phyloP scores from a whole-genome alignment of 2,113 vertebrate species.

The Monopterus albus region DNA sequence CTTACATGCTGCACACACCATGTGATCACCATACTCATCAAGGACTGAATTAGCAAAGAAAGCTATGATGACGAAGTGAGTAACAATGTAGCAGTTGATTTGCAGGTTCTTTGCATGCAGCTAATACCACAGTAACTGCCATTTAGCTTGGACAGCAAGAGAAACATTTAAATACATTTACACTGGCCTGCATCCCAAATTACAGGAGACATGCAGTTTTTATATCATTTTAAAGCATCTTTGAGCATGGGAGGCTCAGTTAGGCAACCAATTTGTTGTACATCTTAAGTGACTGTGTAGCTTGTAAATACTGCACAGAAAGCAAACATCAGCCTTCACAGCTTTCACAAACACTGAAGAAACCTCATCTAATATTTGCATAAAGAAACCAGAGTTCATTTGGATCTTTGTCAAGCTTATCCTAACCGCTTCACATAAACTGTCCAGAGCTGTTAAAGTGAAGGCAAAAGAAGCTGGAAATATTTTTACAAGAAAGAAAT shows the following conservation, averaged over 20 bases:
- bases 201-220: neutral
- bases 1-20: no score
- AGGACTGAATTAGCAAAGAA: no score
- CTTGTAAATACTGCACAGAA: neutral
- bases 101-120: no score
- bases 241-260: neutral
- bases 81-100: no score
- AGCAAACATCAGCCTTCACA: neutral
- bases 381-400: neutral
- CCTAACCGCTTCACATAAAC: neutral
- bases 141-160: neutral
- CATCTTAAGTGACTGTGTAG: neutral
- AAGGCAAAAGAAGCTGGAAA: neutral
- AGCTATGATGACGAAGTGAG: no score
- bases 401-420: neutral
- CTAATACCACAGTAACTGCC: no score
- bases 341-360: no score
- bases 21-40: no score
- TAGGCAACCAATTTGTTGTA: neutral
- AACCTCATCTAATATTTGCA: neutral
- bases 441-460: neutral
- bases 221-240: neutral
- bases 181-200: neutral
- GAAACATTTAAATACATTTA: neutral
- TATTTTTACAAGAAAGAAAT: conserved; percentile 9